Evolutionary conservation across 2,113 vertebrate species (phyloP).

Genomic region (Emydocephalus ijimae): DNA sequence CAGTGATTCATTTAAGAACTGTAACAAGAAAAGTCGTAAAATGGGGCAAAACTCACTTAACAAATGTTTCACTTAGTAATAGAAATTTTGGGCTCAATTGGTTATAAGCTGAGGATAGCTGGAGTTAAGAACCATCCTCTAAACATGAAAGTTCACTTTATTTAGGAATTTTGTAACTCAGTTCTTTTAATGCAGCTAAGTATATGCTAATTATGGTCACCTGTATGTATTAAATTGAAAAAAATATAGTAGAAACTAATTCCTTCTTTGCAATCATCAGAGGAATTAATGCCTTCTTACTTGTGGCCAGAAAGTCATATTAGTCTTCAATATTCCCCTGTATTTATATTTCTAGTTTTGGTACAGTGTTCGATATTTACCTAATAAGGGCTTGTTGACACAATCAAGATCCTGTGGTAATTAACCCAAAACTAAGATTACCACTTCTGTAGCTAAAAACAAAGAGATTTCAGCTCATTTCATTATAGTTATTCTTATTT

Average conservation of each 20-base stretch:
- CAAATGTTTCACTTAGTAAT: too few relatives aligned
- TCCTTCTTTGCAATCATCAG: conserved; percentile 24
- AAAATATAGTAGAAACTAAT: conserved; percentile 22
- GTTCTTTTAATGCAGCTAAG: conserved; percentile 11
- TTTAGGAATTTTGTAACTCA: conserved; percentile 30
- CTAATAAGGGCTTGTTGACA: neutral
- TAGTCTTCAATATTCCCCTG: neutral
- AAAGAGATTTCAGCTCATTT: neutral
- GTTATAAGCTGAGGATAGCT: too few relatives aligned
- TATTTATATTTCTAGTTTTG: conserved; percentile 2
- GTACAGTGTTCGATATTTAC: neutral
- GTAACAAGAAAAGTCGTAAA: too few relatives aligned
- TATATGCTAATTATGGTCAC: conserved; percentile 37
- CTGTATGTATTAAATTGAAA: conserved; percentile 33
- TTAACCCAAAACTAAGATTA: neutral
- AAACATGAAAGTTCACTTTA: conserved; percentile 24
- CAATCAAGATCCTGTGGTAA: neutral
- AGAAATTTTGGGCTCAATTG: too few relatives aligned
- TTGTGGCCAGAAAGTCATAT: conserved; percentile 15
- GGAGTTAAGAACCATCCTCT: neutral
- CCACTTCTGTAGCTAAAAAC: neutral
- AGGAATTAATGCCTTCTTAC: neutral
- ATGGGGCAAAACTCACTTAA: too few relatives aligned
- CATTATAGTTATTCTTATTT: neutral
- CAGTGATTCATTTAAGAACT: too few relatives aligned